A percentile compares a stretch with the other conserved stretches of the same genome.
Conservation (phyloP, 2,113 vertebrate species). For the Dasyornis broadbenti region DNA sequence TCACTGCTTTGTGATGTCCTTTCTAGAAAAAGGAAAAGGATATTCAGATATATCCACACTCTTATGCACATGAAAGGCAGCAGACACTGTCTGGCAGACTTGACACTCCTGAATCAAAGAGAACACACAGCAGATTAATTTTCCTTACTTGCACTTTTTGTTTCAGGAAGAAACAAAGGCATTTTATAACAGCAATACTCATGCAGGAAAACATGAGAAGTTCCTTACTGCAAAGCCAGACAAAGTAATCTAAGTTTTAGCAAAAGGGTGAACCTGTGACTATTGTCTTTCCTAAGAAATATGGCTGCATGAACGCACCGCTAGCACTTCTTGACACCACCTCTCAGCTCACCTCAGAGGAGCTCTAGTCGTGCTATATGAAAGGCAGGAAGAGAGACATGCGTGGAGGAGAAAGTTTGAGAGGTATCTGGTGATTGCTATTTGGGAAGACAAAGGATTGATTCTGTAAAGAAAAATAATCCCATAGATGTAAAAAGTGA, state of each 20-base stretch:
- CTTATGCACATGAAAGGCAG: not conserved
- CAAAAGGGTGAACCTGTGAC: not conserved
- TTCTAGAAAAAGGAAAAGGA: not conserved
- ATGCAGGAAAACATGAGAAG: not conserved
- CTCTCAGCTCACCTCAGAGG: not conserved
- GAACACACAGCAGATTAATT: not conserved
- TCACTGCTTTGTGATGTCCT: not conserved
- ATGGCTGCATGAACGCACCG: rapidly evolving
- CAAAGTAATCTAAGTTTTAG: not conserved
- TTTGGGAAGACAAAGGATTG: not conserved
- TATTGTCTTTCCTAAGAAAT: not conserved
- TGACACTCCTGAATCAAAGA: not conserved
- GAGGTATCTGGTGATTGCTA: rapidly evolving
- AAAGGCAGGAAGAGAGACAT: not conserved
- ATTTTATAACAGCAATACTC: not conserved
- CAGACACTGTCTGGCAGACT: not conserved
- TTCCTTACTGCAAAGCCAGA: not conserved
- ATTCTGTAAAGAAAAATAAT: not conserved
- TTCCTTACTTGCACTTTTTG: not conserved
- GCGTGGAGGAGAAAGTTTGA: rapidly evolving
- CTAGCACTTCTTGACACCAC: not conserved
- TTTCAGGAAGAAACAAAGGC: not conserved
- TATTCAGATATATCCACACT: too few relatives aligned
- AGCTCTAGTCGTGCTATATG: not conserved
- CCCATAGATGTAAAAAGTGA: not conserved